phyloP scores from a whole-genome alignment of 2,888 invertebrate genomes.

The Tridacna gigas region DNA sequence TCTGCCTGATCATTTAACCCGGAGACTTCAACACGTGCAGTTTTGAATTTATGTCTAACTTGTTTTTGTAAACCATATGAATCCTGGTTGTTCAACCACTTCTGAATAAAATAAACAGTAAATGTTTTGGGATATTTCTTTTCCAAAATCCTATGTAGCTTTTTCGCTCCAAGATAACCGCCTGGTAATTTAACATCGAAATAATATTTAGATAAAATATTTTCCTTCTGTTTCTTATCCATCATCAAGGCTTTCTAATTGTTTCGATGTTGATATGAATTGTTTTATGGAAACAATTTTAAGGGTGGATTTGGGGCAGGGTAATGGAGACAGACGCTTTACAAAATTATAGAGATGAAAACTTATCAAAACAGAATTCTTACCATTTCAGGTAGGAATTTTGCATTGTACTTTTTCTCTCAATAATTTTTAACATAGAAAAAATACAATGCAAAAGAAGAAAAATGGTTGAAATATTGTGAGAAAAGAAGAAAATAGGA shows the following conservation, averaged over 20 bases:
- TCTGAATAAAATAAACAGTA: conserved; percentile 30
- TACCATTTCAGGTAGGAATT: neutral
- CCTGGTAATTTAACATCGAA: conserved; percentile 35
- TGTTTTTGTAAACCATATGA: conserved; percentile 42
- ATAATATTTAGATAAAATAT: conserved; percentile 40
- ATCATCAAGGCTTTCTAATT: conserved; percentile 17
- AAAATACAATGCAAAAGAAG: neutral
- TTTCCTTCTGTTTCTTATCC: conserved; percentile 40
- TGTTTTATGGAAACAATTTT: neutral
- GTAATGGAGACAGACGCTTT: neutral
- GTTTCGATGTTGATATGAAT: neutral
- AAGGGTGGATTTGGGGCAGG: too few relatives aligned
- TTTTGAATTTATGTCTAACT: conserved; percentile 44
- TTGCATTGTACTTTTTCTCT: neutral
- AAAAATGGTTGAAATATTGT: neutral
- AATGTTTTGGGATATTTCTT: conserved; percentile 42
- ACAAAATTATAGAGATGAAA: neutral
- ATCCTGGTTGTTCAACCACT: conserved; percentile 52
- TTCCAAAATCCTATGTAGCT: conserved; percentile 10
- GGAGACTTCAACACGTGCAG: conserved; percentile 38
- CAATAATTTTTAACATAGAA: neutral
- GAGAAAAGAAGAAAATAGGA: neutral
- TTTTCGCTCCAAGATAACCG: conserved; percentile 27
- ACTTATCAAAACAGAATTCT: neutral
- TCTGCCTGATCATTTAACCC: conserved; percentile 48